A percentile compares a stretch with the other conserved stretches of the same genome.
Evolutionary conservation across 2,888 invertebrate species (phyloP).

Genomic region (Hetaerina titia): DNA sequence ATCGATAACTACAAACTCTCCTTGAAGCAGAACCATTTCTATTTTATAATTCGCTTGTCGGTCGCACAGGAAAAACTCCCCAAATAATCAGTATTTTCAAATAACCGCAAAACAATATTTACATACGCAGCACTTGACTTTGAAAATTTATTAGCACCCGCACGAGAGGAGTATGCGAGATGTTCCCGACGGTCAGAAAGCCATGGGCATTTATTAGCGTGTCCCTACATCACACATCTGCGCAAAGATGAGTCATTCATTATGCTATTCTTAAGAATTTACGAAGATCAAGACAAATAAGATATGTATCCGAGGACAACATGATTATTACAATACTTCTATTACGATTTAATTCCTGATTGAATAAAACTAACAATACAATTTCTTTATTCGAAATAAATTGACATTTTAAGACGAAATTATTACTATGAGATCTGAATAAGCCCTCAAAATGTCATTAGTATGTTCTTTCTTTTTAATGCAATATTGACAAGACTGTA

Average conservation of each 20-base stretch:
- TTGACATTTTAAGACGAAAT: too few relatives aligned
- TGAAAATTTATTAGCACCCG: neutral
- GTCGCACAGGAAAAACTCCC: neutral
- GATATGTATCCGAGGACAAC: too few relatives aligned
- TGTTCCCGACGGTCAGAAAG: neutral
- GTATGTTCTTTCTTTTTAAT: too few relatives aligned
- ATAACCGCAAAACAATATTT: neutral
- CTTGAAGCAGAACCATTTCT: neutral
- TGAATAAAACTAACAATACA: too few relatives aligned
- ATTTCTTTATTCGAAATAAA: too few relatives aligned
- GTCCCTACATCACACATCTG: neutral
- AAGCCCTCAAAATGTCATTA: too few relatives aligned
- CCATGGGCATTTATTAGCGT: neutral
- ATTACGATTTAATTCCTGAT: neutral
- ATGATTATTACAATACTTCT: neutral
- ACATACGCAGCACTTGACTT: neutral
- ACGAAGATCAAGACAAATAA: neutral
- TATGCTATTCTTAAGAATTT: neutral
- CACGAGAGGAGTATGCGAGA: neutral
- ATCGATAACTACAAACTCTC: neutral
- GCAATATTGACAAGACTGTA: too few relatives aligned
- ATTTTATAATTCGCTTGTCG: neutral
- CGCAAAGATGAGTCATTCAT: neutral
- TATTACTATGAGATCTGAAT: too few relatives aligned
- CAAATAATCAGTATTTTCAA: neutral